Conservation (phyloP, 2,113 vertebrate species). For the Alligator sinensis region DNA sequence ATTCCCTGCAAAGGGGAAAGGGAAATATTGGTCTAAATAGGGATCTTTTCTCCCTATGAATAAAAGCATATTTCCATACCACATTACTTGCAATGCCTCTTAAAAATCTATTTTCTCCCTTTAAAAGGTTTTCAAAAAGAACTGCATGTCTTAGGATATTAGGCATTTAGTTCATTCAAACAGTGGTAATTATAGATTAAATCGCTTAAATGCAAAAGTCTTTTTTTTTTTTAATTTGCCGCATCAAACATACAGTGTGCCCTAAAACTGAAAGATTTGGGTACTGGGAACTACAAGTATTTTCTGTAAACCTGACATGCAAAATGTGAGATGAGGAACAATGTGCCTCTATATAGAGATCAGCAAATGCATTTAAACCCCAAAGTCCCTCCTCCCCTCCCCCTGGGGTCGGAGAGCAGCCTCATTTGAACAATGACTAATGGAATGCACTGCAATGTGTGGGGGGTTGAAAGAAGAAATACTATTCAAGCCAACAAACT, state of each 20-base stretch:
- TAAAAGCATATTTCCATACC: conserved; percentile 24
- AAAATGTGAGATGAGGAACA: conserved; percentile 64
- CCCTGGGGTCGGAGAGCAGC: conserved; percentile 65
- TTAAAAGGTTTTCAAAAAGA: conserved; percentile 55
- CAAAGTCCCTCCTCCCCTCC: conserved; percentile 72
- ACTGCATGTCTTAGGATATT: conserved; percentile 55
- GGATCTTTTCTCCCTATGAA: conserved; percentile 49
- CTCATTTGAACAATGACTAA: conserved; percentile 73
- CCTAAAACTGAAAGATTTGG: conserved; percentile 60
- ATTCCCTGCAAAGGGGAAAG: conserved; percentile 50
- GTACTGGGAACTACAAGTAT: conserved; percentile 20
- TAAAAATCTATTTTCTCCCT: conserved; percentile 35
- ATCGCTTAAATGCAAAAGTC: conserved; percentile 61
- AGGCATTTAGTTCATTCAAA: conserved; percentile 61
- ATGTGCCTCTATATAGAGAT: conserved; percentile 69
- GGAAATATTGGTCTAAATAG: conserved; percentile 20
- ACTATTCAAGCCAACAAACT: conserved; percentile 71
- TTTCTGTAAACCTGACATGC: conserved; percentile 53
- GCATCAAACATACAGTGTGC: conserved; percentile 63
- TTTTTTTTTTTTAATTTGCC: conserved; percentile 66
- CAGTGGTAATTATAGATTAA: conserved; percentile 52
- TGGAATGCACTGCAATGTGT: conserved; percentile 73
- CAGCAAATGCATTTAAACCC: conserved; percentile 75
- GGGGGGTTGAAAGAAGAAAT: conserved; percentile 70
- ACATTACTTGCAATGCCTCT: conserved; percentile 28